Evolutionary conservation across 2,113 vertebrate species (phyloP), one percentile per base, ranked within the genome.

Genomic region (Beaufortia kweichowensis): DNA sequence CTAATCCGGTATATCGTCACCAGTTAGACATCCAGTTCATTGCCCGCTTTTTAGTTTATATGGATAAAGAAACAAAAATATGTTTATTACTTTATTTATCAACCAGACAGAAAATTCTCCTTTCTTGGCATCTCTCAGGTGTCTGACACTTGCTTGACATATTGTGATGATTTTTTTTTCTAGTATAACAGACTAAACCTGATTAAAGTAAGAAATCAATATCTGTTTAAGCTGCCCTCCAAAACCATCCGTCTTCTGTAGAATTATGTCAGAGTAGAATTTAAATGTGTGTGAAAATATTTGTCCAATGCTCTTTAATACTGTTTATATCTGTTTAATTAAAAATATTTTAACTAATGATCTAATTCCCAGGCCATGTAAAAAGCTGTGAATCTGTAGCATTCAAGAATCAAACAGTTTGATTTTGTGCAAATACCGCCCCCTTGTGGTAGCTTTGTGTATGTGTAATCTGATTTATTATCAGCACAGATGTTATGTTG

Each of bases 141-240:
- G 41, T 46, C 41, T 46, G 11, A 15, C 41, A 14, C 1, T 46
- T 24, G 46, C 26, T 39, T 59, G 31, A 65, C 21, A 46, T 26
- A n/a, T 79, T 24, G 57, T 24, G 10, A 43, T 83, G 43, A 39
- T 65, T 76, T 82, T 89, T 78, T 76, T 68, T 77, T 92, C 85
- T 92, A 94, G 94, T 94, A 92, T 87, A 90, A 94, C 92, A 92
- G 88, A 89, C 90, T 95, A 92, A 94, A 94, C 88, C 92, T 93
- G 90, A 92, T 94, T 90, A 94, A 94, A 95, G 93, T 95, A 94
- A 95, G 93, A 33, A 5, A 39, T 70, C n/a, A 88, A 82, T 39
- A 75, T 81, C 33, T 85, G 17, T 81, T 74, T 41, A 5, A 19
- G 35, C 14, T 11, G 24, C 60, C 35, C 14, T 48, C 35, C 63